Evolutionary conservation across 2,113 vertebrate genomes (phyloP).

Genomic region (Haemorhous mexicanus): DNA sequence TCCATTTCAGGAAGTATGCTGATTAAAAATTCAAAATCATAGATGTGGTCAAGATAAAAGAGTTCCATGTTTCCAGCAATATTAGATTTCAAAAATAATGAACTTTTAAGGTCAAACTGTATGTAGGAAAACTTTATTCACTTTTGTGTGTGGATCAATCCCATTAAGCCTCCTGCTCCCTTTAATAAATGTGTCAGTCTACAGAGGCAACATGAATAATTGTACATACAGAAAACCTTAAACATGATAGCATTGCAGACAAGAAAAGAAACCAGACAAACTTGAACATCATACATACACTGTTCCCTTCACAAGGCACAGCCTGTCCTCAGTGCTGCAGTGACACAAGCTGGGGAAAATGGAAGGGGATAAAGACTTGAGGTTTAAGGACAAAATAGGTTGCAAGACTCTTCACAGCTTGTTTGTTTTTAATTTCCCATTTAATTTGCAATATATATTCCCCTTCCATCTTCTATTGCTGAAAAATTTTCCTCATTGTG

Average conservation of each 20-base stretch:
- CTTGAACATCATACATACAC: neutral
- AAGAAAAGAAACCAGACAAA: neutral
- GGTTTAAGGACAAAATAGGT: neutral
- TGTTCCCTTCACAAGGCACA: neutral
- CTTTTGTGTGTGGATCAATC: neutral
- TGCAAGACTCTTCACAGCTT: neutral
- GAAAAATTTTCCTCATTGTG: neutral
- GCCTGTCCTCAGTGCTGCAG: neutral
- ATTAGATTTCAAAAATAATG: conserved; percentile 64
- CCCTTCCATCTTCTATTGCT: neutral
- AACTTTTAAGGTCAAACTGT: conserved; percentile 63
- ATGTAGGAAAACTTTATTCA: neutral
- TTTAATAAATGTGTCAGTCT: conserved; percentile 62
- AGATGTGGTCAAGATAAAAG: neutral
- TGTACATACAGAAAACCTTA: neutral
- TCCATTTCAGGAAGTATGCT: neutral
- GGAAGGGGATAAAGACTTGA: neutral
- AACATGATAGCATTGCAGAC: neutral
- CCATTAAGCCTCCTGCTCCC: conserved; percentile 45
- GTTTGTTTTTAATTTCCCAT: neutral
- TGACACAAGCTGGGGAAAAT: neutral
- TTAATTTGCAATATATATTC: neutral
- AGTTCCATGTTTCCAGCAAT: neutral
- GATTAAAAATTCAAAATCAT: neutral
- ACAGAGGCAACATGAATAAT: conserved; percentile 5